Base-by-base conservation (phyloP, 2,113 vertebrate species). In the Lontra canadensis region DNA sequence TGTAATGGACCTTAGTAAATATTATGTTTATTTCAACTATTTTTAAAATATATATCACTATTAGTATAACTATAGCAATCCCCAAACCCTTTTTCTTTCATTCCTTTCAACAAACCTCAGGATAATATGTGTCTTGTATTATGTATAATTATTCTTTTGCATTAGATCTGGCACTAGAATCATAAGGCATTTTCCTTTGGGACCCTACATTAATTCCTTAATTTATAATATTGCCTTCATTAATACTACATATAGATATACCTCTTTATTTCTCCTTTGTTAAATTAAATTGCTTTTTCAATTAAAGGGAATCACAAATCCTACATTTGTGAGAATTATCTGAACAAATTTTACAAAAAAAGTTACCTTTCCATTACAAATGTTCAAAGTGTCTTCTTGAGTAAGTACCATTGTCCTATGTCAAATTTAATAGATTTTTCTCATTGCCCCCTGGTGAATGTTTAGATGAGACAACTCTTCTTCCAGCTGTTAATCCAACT, bases 401-500 rank as follows among this genome's bases (percentile, higher is more conserved):
- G 65, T 81, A 85, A 81, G n/a, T 61, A 42, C 63, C 31, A 49
- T 90, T 79, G 63, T 94, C 21, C 88, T 52, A 2, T 97, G 79
- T 74, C 55, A 88, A 47, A 78, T 85, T 34, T 86, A 90, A 95
- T 83, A 88, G 73, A 80, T 86, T 97, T 97, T 97, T 93, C 44
- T 86, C 82, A 84, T 73, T 88, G 61, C 42, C 93, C 83, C 82
- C 81, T 80, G 55, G 85, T 96, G 94, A 59, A 69, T 93, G 44
- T 95, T 97, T 97, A 61, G 84, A 81, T 69, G 42, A 95, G 88
- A 82, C 80, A 69, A 91, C 73, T 94, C 71, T 86, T 89, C 92
- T 89, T 97, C 85, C 67, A 94, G 65, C 82, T 97, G 97, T 87
- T 97, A 95, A 94, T 95, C 31, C 15, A 90, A 73, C 76, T 86